Base-by-base conservation (phyloP, 2,797 vertebrate genomes). In the Thamnophis elegans region DNA sequence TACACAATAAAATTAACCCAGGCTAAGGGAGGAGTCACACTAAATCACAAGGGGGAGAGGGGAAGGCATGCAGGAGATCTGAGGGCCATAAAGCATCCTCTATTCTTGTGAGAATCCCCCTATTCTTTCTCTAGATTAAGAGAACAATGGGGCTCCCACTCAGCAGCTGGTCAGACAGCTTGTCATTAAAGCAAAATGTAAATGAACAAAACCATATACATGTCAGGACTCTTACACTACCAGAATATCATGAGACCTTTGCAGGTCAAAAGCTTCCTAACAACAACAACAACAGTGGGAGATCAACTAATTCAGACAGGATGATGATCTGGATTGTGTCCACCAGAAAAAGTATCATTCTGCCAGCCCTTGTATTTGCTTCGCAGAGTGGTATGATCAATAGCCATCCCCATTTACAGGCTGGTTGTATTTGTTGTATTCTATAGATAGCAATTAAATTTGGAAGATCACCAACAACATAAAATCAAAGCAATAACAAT, bases 381-480 rank as follows among this genome's bases (percentile, higher is more conserved):
- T 25, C 53, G 97, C 95, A 98, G 89, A 98, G 96, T 36, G 96
- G 96, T 68, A 98, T 97, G 94, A 97, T 98, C 94, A 98, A 98
- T 53, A 26, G 16, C 55, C 56, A 88, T 88, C 85, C 73, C 58
- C 73, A 68, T 28, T 85, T 16, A 59, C 1, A 0, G 86, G 36
- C 7, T 47, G 18, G 42, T 25, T n/a, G 90, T 51, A 56, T 93
- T 62, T 28, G 51, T 2, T 54, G 1, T 82, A 47, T 26, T 42
- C 89, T 88, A 12, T 14, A 47, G 12, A 42, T 22, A 51, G 22
- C 56, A 20, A 68, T 87, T 32, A 13, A 55, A 25, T 55, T 18
- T 26, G 26, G 47, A 7, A n/a, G 88, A 85, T 32, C 16, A 47
- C 36, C 36, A 82, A 12, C 36, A 47, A 47, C 36, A 56, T 32